Evolutionary conservation across 2,797 vertebrate species (phyloP).

Genomic region (Poeciliopsis gracilis): DNA sequence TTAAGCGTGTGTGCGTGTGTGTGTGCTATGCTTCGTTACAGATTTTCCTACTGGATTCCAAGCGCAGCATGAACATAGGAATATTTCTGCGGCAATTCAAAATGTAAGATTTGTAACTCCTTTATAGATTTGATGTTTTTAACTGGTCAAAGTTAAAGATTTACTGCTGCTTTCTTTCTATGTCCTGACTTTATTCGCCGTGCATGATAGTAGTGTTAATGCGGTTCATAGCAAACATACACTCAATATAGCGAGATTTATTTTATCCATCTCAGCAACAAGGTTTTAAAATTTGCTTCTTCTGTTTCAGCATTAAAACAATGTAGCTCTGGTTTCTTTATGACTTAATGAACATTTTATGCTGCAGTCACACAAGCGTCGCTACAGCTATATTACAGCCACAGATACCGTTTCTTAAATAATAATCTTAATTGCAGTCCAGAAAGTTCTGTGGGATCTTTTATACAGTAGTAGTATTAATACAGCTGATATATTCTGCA

Average conservation of each 20-base stretch:
- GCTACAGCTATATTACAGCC: background rate
- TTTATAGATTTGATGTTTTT: background rate
- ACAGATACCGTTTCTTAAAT: background rate
- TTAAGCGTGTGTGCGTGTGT: constrained; percentile 7
- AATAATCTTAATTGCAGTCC: background rate
- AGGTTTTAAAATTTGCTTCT: background rate
- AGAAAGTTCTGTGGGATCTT: background rate
- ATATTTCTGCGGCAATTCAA: constrained; percentile 88
- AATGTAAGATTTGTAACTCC: constrained; percentile 72
- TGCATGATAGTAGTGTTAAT: background rate
- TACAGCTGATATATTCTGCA: background rate
- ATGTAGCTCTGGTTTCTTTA: background rate
- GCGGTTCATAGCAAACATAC: background rate
- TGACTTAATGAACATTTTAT: background rate
- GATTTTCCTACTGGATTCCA: constrained; percentile 84
- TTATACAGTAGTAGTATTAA: background rate
- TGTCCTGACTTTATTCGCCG: background rate
- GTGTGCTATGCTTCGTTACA: constrained; percentile 50
- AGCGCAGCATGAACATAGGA: constrained; percentile 87
- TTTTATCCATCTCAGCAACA: background rate
- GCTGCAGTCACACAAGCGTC: background rate
- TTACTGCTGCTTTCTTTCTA: background rate
- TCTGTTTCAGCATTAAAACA: background rate
- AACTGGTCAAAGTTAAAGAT: background rate
- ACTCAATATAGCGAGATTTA: background rate